Conservation (phyloP, 2,888 invertebrate species). For the Macrosiphum euphorbiae region DNA sequence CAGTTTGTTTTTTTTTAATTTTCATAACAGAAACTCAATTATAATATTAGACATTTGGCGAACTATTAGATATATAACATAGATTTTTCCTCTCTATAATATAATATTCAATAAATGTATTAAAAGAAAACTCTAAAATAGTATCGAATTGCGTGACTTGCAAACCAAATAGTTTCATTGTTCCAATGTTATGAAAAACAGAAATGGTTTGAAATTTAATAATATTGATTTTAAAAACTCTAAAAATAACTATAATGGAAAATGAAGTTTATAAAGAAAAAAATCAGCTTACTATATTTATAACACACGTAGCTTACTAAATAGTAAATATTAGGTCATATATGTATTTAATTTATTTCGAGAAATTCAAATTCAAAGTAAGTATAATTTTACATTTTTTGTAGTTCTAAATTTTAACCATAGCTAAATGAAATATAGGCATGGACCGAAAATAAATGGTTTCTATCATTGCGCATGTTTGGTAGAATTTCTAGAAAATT, state of each 20-base stretch:
- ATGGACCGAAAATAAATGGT: neutral
- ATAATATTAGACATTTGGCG: neutral
- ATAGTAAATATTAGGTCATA: neutral
- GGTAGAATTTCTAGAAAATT: neutral
- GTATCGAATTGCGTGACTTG: neutral
- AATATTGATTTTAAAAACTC: constrained; percentile 3
- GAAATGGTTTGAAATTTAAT: neutral
- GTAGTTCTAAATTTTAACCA: no score
- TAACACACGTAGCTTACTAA: neutral
- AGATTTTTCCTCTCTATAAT: neutral
- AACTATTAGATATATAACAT: neutral
- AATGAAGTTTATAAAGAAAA: neutral
- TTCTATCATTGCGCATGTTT: neutral
- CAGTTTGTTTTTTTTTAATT: neutral
- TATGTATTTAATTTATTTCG: neutral
- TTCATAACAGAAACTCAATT: neutral
- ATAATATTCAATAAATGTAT: constrained; percentile 27
- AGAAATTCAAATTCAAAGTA: neutral
- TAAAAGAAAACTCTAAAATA: constrained; percentile 16
- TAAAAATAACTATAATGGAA: neutral
- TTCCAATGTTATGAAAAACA: neutral
- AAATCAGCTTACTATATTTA: neutral
- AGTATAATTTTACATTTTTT: no score
- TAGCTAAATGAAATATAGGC: neutral
- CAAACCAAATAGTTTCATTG: constrained; percentile 10